Evolutionary conservation across 2,113 vertebrate genomes (phyloP).

Genomic region (Sylvia atricapilla): DNA sequence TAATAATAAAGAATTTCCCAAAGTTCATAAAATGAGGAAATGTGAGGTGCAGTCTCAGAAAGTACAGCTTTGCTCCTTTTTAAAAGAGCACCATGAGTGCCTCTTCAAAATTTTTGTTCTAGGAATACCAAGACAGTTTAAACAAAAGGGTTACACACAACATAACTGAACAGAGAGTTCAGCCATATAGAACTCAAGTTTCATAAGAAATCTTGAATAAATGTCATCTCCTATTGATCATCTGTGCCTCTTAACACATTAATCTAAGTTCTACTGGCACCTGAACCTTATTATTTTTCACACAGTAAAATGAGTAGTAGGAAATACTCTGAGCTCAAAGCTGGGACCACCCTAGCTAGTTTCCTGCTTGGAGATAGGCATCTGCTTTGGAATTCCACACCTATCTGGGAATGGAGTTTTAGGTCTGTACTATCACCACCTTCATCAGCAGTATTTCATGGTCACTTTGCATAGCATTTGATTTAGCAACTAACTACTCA

Average conservation of each 20-base stretch:
- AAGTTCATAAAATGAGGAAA: not conserved
- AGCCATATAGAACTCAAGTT: not conserved
- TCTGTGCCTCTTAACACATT: not conserved
- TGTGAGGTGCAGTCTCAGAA: not conserved
- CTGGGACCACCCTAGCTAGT: not conserved
- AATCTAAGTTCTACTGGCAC: not conserved
- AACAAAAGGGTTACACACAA: not conserved
- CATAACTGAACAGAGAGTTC: not conserved
- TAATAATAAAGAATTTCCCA: not conserved
- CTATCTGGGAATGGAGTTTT: not conserved
- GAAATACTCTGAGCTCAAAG: not conserved
- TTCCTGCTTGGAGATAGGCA: not conserved
- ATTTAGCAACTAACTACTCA: not conserved
- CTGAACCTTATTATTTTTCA: not conserved
- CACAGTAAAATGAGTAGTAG: not conserved
- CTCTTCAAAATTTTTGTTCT: not conserved
- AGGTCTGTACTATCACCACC: not conserved
- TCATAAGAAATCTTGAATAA: slow-evolving; percentile 9
- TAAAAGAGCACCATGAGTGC: not conserved
- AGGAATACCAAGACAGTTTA: not conserved
- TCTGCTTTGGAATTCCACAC: not conserved
- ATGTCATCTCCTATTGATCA: not conserved
- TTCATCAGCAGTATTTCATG: not conserved
- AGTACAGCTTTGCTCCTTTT: not conserved
- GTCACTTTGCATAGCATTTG: not conserved